Evolutionary conservation across 2,888 invertebrate genomes (phyloP).

Genomic region (Idaea dimidiata): DNA sequence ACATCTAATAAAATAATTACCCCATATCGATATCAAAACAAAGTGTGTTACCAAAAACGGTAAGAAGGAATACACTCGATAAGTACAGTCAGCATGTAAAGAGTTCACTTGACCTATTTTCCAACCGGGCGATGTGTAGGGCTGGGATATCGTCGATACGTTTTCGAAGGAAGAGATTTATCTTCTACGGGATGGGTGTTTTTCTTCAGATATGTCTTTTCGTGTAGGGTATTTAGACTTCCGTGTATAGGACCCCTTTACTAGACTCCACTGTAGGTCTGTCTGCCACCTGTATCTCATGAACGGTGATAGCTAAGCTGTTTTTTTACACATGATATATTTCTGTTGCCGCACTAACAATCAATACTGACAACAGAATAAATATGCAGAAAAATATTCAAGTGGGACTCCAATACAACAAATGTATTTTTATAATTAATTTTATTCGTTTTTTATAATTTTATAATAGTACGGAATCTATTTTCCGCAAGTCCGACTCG

Average conservation of each 20-base stretch:
- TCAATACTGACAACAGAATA: too few species aligned
- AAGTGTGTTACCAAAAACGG: slow-evolving; percentile 19
- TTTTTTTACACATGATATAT: too few species aligned
- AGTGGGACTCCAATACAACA: too few species aligned
- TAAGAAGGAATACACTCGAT: slow-evolving; percentile 8
- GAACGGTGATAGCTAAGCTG: too few species aligned
- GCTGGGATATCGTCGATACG: slow-evolving; percentile 8
- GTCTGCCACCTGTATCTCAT: too few species aligned
- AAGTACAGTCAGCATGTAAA: slow-evolving; percentile 31
- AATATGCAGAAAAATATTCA: too few species aligned
- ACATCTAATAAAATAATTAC: not conserved
- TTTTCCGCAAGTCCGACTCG: too few species aligned
- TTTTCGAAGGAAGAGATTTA: not conserved
- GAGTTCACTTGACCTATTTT: slow-evolving; percentile 36
- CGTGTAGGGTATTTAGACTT: slow-evolving; percentile 6
- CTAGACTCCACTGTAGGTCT: not conserved
- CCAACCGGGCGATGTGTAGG: slow-evolving; percentile 15
- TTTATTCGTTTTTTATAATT: too few species aligned
- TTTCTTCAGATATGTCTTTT: slow-evolving; percentile 9
- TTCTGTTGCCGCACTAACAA: too few species aligned
- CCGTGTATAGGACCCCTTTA: not conserved
- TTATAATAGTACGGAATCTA: too few species aligned
- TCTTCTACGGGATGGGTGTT: not conserved
- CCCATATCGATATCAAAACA: slow-evolving; percentile 27
- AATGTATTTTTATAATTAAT: too few species aligned